phyloP scores from a whole-genome alignment of 1,140 invertebrate species.

The Brachionus calyciflorus region DNA sequence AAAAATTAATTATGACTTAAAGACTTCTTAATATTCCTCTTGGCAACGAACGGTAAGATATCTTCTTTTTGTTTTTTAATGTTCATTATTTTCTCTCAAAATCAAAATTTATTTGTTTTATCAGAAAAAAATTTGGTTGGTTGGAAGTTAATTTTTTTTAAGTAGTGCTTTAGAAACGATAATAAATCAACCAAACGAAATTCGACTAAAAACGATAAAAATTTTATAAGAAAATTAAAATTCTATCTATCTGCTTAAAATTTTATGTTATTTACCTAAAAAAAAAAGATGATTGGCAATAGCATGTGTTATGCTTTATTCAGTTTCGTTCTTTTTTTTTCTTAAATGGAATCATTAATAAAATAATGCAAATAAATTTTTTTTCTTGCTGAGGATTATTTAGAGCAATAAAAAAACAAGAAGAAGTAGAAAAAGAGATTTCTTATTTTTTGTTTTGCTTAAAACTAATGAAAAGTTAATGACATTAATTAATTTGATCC shows the following conservation, averaged over 20 bases:
- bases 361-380: neutral
- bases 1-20: conserved; percentile 28
- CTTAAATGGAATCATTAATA: conserved; percentile 43
- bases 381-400: conserved; percentile 17
- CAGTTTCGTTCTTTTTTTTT: neutral
- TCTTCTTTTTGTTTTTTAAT: too few species aligned
- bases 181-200: conserved; percentile 40
- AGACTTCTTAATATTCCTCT: neutral
- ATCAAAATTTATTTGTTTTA: too few species aligned
- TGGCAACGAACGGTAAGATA: neutral
- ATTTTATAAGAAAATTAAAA: conserved; percentile 19
- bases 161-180: conserved; percentile 32
- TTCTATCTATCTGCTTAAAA: conserved; percentile 36
- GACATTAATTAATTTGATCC: conserved; percentile 43
- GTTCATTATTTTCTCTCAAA: too few species aligned
- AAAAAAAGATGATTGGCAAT: conserved; percentile 35
- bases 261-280: conserved; percentile 9
- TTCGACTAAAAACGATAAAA: conserved; percentile 18
- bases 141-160: too few species aligned
- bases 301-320: conserved; percentile 42
- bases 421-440: neutral
- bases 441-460: neutral
- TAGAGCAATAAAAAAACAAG: neutral
- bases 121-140: neutral
- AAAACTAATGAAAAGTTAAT: conserved; percentile 46